Evolutionary conservation across 2,113 vertebrate species (phyloP), one percentile per base, ranked within the genome.

Genomic region (Chelonoidis abingdonii): DNA sequence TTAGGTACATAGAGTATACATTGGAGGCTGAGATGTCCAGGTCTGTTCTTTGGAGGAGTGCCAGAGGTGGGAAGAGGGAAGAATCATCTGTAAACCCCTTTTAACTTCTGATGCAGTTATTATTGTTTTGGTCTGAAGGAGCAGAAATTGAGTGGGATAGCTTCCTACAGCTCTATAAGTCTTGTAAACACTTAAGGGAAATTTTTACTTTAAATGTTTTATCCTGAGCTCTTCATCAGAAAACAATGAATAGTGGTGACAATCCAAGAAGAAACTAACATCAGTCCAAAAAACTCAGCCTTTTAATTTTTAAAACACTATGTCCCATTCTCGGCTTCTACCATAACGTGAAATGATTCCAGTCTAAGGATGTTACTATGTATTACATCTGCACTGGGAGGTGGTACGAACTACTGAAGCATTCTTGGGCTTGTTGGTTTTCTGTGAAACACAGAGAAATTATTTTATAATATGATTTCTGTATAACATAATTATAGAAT

Each of bases 261-360:
- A 93, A 88, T 24, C 24, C 6, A 84, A 93, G 7, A 10, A 4
- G 4, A 31, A 91, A 56, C 0, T 47, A 75, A 31, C 29, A 89
- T 12, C 22, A 89, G 24, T 57, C 11, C 29, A 86, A 80, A 53
- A n/a, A 75, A 44, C 41, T 81, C 7, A 57, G 5, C 8, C 4
- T 57, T 50, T 41, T 49, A 75, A 69, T 83, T 56, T 86, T 78
- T 53, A 0, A 82, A 84, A 8, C 14, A 35, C 59, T 88, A 81
- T 93, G 0, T 91, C 79, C 44, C 12, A 84, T 7, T 2, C 35
- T 76, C 80, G 10, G 2, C 1, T 59, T 94, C n/a, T 86, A 2
- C 22, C 24, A 25, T 1, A 82, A 14, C 13, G 2, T 53, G 35
- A 86, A 0, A 1, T 50, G 79, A 24, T 5, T 84, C 2, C 62